Evolutionary conservation across 2,888 invertebrate genomes (phyloP), one percentile per base, ranked within the genome.

Genomic region (Lycia hirtaria): DNA sequence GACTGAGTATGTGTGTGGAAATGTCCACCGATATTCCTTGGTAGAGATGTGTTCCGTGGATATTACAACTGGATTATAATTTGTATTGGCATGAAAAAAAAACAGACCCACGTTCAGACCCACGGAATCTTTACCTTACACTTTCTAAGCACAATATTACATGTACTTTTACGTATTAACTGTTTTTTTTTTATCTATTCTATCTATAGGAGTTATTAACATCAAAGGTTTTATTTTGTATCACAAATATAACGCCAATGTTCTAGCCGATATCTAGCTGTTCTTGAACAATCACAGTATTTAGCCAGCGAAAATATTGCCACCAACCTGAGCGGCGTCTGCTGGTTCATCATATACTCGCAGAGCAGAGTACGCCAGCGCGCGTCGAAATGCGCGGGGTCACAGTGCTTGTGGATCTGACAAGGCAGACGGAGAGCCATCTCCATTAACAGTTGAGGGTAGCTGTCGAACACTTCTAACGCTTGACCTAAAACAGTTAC

Each of bases 271-370:
- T 28, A 9, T 28, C 28, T 28, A 4, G 12, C 3, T 2, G 0
- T 14, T 6, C 6, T 14, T 14, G 32, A 3, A 1, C 6, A 14
- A 6, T 6, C 6, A 10, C 33, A 15, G 17, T 19, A 5, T 5
- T 24, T 24, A 24, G 3, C 2, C 9, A 7, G 7, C 2, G 4
- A 20, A 7, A 6, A 40, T 24, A 12, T 4, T 2, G 10, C 19
- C 19, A 37, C n/a, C 51, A 73, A 91, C 92, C 91, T 93, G 0
- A 97, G 95, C 6, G 98, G 97, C n/a, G 98, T 97, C 79, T 97
- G 97, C 67, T 96, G 96, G 45, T 97, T 96, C 97, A 98, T 98
- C 97, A 98, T 97, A 78, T 98, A 98, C 78, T 98, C 98, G 86
- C 98, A 98, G 3, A 98, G 93, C 51, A 96, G 94, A 33, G 95